phyloP scores from a whole-genome alignment of 2,888 invertebrate species.

The Selenia dentaria region DNA sequence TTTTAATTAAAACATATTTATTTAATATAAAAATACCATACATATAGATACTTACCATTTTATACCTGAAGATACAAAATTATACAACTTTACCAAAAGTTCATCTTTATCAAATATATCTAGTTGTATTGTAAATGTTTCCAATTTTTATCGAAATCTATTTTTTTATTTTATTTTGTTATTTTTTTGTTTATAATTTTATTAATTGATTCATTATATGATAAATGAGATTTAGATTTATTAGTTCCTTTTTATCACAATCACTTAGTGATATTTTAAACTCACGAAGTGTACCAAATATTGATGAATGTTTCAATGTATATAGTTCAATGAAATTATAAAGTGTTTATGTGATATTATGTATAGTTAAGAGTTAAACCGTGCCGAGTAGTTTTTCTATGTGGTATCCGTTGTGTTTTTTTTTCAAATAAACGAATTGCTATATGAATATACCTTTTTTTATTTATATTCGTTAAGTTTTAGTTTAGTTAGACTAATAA shows the following conservation, averaged over 20 bases:
- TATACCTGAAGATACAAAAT: too few species aligned
- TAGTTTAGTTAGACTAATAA: too few species aligned
- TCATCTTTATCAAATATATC: background rate
- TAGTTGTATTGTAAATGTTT: slow-evolving; percentile 13
- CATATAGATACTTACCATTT: too few species aligned
- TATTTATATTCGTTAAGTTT: too few species aligned
- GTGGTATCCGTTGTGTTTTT: slow-evolving; percentile 83
- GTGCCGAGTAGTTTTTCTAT: slow-evolving; percentile 85
- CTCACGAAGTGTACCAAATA: slow-evolving; percentile 70
- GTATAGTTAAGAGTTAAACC: slow-evolving; percentile 83
- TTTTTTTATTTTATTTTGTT: slow-evolving; percentile 15
- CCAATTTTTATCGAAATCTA: slow-evolving; percentile 4
- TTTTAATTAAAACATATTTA: too few species aligned
- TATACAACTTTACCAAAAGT: background rate
- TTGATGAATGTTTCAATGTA: slow-evolving; percentile 61
- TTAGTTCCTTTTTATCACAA: slow-evolving; percentile 45
- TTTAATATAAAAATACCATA: too few species aligned
- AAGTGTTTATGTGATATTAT: slow-evolving; percentile 83
- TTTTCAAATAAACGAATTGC: slow-evolving; percentile 78
- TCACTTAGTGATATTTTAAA: slow-evolving; percentile 58
- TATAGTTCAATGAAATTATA: slow-evolving; percentile 78
- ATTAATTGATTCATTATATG: slow-evolving; percentile 23
- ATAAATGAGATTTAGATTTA: slow-evolving; percentile 18
- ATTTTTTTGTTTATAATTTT: slow-evolving; percentile 22
- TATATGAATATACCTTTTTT: slow-evolving; percentile 46